Base-by-base conservation (phyloP, 1,140 invertebrate genomes). In the Drosophila saltans region DNA sequence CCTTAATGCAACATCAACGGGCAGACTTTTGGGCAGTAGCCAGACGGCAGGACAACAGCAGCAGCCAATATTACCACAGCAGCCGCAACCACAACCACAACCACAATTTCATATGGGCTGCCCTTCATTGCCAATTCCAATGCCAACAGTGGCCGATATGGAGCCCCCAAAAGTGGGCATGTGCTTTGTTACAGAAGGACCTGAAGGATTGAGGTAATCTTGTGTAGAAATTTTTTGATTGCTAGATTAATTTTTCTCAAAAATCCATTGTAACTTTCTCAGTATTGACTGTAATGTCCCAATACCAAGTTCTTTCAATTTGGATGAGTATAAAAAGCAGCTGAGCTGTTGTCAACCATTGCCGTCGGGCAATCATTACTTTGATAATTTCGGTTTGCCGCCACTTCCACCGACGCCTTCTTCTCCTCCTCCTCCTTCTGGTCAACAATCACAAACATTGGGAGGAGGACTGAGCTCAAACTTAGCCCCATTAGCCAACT, bases 261-360 rank as follows among this genome's bases (percentile, higher is more conserved):
- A 30, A 30, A 30, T 30, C 4, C 4, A 0, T 2, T 30, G 28
- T 30, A 30, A 30, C 28, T 6, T 30, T 24, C 16, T n/a, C 52
- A 85, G 81, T 60, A 72, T 85, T 61, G 81, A 85, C 11, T 85
- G 81, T 59, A 81, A 78, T 58, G 81, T 85, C 5, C 81, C 81
- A 4, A 33, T 85, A 26, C 81, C 81, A 6, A 70, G 48, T 24
- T 65, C 67, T 1, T 85, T 81, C 6, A 69, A 81, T 45, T 10
- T 78, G 55, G 70, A 81, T 10, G 70, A 61, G 1, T 78, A 58
- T 28, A 68, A 69, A 5, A 66, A 59, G 7, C 69, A 73, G 9
- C 41, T 66, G 56, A 33, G 48, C 39, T 70, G 39, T 41, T 71
- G n/a, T n/a, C 36, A 59, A 9, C 21, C 56, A 3, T 36, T 11